These are phyloP conservation scores for Crotophaga sulcirostris DNA, from an alignment of 2,113 vertebrate genomes.

Conservation along the genomic window DNA sequence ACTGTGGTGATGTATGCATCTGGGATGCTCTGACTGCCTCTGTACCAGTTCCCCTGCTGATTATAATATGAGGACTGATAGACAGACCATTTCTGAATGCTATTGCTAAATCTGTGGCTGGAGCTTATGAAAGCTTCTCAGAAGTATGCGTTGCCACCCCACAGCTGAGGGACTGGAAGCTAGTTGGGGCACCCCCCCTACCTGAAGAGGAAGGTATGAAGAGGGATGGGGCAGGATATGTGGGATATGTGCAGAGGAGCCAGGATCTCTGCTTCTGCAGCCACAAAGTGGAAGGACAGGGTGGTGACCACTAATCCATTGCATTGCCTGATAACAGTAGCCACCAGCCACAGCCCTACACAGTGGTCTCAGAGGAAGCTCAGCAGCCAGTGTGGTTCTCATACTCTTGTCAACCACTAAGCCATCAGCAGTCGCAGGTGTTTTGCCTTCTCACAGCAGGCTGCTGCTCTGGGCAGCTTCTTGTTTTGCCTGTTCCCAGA, in stretches of 20 bases:
- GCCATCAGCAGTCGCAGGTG: not conserved
- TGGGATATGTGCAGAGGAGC: not conserved
- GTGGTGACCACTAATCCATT: not conserved
- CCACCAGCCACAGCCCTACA: not conserved
- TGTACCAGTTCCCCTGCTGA: not conserved
- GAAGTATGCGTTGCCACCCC: not conserved
- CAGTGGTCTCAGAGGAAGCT: not conserved
- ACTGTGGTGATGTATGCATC: not conserved
- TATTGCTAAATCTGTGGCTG: not conserved
- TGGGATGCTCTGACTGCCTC: not conserved
- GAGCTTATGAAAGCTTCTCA: not conserved
- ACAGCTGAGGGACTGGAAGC: not conserved
- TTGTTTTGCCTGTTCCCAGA: not conserved
- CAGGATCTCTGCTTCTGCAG: not conserved
- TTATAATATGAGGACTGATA: not conserved
- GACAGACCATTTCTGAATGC: not conserved
- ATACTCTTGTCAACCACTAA: not conserved
- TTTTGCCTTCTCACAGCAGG: not conserved
- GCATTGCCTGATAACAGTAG: not conserved
- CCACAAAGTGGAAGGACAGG: not conserved
- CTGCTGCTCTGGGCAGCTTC: not conserved
- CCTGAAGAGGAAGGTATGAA: not conserved
- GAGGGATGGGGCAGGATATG: rapidly evolving
- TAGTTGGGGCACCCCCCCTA: not conserved
- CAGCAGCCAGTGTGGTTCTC: not conserved